Evolutionary conservation across 1,140 invertebrate genomes (phyloP).

Genomic region (Colletes gigas): DNA sequence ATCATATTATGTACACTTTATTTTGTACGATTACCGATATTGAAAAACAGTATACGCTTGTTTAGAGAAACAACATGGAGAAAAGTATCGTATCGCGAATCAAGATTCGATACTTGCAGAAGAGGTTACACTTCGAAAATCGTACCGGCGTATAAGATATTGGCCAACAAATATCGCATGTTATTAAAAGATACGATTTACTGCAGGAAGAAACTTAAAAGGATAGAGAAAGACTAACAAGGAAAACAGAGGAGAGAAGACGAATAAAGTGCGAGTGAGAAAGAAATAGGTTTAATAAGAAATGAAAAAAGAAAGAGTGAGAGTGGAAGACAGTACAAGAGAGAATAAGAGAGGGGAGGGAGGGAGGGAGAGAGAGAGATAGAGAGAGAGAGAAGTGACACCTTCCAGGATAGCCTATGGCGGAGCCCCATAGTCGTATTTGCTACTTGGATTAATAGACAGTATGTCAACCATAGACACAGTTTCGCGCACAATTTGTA

Average conservation of each 20-base stretch:
- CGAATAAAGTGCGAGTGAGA: conserved; percentile 32
- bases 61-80: conserved; percentile 36
- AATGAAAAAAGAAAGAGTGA: conserved; percentile 32
- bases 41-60: conserved; percentile 10
- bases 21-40: conserved; percentile 9
- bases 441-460: conserved; percentile 58
- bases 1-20: neutral
- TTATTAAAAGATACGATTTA: conserved; percentile 58
- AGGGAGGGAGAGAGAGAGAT: conserved; percentile 23
- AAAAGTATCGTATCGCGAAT: conserved; percentile 44
- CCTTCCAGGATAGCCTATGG: conserved; percentile 72
- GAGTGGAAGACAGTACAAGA: conserved; percentile 40
- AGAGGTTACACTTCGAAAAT: conserved; percentile 60
- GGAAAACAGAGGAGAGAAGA: conserved; percentile 52
- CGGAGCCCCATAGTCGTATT: conserved; percentile 73
- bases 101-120: conserved; percentile 25
- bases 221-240: conserved; percentile 56
- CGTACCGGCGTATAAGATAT: conserved; percentile 49
- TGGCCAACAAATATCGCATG: conserved; percentile 37
- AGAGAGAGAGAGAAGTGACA: conserved; percentile 59
- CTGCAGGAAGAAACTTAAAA: conserved; percentile 44
- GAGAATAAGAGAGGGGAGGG: conserved; percentile 27
- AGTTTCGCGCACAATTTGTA: conserved; percentile 56
- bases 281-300: conserved; percentile 27
- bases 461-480: conserved; percentile 70